These are phyloP conservation scores for Cardiocondyla obscurior DNA, from an alignment of 1,140 invertebrate genomes.

Conservation along the genomic window DNA sequence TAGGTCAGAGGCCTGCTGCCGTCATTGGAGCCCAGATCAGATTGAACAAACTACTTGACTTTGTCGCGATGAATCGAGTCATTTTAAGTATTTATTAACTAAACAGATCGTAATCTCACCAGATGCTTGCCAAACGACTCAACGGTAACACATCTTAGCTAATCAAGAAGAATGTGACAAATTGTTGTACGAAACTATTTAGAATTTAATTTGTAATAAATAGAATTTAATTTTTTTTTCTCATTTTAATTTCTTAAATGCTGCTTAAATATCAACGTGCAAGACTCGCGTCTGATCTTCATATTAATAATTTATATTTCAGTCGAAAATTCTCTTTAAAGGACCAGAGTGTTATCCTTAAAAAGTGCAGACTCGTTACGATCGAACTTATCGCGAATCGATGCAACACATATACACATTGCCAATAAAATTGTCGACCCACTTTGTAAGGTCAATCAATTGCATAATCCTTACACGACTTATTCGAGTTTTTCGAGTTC, in stretches of 20 bases:
- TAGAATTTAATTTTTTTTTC: not conserved
- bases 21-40: constrained; percentile 47
- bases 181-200: not conserved
- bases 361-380: constrained; percentile 38
- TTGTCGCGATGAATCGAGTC: constrained; percentile 18
- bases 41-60: constrained; percentile 58
- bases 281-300: constrained; percentile 28
- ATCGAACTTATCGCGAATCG: constrained; percentile 23
- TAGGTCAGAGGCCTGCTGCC: constrained; percentile 61
- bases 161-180: not conserved
- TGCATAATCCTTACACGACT: constrained; percentile 53
- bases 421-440: constrained; percentile 62
- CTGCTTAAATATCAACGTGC: not conserved
- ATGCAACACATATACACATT: constrained; percentile 8
- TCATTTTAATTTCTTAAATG: not conserved
- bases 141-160: not conserved
- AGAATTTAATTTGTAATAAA: not conserved
- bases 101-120: constrained; percentile 23
- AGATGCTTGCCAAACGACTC: not conserved
- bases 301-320: constrained; percentile 31
- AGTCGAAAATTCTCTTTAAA: constrained; percentile 45
- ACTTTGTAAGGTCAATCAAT: constrained; percentile 50
- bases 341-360: constrained; percentile 22
- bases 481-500: constrained; percentile 4
- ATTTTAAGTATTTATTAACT: constrained; percentile 47